These are phyloP conservation scores for Chrysolina americana DNA, from an alignment of 2,888 invertebrate species.

Conservation along the genomic window DNA sequence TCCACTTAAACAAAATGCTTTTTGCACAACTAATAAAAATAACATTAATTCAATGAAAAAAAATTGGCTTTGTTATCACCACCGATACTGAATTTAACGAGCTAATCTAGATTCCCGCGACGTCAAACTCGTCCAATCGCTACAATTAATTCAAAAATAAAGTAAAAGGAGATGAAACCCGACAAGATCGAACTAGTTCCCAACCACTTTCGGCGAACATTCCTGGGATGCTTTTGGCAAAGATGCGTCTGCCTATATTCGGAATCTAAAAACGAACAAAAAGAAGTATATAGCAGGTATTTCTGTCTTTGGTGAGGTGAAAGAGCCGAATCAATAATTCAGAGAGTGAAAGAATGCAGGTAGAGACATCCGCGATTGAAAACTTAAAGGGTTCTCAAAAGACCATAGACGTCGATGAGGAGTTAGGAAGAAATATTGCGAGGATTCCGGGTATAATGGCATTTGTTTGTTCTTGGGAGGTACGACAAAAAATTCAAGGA, in stretches of 20 bases:
- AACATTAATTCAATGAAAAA: not conserved
- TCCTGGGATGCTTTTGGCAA: constrained; percentile 43
- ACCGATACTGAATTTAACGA: not conserved
- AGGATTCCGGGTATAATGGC: not conserved
- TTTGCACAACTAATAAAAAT: too few species aligned
- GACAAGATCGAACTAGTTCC: constrained; percentile 17
- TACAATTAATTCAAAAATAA: not conserved
- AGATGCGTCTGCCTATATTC: constrained; percentile 35
- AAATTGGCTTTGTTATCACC: not conserved
- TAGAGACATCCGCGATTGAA: constrained; percentile 26
- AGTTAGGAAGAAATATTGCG: not conserved
- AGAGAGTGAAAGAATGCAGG: constrained; percentile 37
- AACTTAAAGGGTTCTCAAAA: not conserved
- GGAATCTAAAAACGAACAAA: constrained; percentile 41
- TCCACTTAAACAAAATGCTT: too few species aligned
- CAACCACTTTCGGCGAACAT: constrained; percentile 30
- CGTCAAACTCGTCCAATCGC: not conserved
- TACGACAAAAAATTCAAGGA: too few species aligned
- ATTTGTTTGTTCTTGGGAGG: not conserved
- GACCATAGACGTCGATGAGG: constrained; percentile 11
- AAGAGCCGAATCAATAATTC: constrained; percentile 39
- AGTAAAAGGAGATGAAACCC: not conserved
- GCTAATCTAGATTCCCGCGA: not conserved
- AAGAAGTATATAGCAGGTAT: constrained; percentile 41
- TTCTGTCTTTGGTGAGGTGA: constrained; percentile 42